Conservation (phyloP, 2,113 vertebrate genomes). For the Saccopteryx leptura region DNA sequence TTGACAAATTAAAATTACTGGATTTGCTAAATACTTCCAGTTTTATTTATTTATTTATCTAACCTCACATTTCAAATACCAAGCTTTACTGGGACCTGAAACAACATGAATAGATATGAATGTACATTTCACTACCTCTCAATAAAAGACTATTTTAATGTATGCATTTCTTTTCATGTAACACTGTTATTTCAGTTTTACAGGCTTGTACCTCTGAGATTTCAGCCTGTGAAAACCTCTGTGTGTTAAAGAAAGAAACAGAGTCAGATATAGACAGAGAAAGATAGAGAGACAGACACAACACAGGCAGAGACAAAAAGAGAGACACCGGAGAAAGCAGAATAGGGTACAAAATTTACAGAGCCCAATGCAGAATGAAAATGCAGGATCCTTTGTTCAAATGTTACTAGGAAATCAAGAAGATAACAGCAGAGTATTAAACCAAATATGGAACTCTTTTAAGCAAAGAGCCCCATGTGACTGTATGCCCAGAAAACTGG, state of each 20-base stretch:
- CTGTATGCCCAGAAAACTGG: neutral
- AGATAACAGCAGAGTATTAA: neutral
- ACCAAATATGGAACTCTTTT: neutral
- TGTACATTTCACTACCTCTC: neutral
- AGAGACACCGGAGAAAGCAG: neutral
- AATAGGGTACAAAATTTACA: neutral
- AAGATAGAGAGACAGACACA: rapidly evolving
- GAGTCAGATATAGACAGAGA: neutral
- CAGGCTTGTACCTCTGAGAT: neutral
- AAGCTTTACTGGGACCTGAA: neutral
- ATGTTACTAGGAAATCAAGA: constrained; percentile 1
- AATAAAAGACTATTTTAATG: neutral
- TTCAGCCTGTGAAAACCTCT: neutral
- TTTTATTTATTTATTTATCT: constrained; percentile 5
- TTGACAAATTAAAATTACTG: neutral
- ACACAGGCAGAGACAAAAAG: neutral
- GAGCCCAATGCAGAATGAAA: neutral
- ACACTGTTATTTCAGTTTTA: neutral
- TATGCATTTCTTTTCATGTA: neutral
- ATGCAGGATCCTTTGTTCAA: neutral
- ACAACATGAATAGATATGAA: constrained; percentile 18
- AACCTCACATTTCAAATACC: neutral
- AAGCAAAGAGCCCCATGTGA: neutral
- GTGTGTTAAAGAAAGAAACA: too few species aligned
- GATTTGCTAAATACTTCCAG: neutral